These are phyloP conservation scores for Drosophila paranaensis DNA, from an alignment of 2,888 invertebrate species.

Conservation along the genomic window DNA sequence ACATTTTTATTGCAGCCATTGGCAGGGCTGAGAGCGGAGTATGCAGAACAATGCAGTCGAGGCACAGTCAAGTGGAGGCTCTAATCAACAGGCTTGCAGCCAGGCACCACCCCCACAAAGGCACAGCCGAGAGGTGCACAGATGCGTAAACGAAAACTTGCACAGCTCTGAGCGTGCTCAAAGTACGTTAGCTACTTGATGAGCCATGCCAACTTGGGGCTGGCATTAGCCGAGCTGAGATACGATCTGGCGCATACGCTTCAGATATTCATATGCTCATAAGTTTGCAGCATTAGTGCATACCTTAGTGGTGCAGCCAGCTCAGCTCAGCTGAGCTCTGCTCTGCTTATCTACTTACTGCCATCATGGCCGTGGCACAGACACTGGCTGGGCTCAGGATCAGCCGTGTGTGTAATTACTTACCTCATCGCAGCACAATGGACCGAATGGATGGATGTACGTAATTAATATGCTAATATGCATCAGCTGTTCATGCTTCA, in stretches of 20 bases:
- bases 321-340: neutral
- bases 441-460: neutral
- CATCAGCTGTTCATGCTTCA: slow-evolving; percentile 3
- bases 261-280: neutral
- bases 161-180: neutral
- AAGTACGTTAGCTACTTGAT: slow-evolving; percentile 16
- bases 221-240: neutral
- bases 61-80: slow-evolving; percentile 22
- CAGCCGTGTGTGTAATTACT: slow-evolving; percentile 7
- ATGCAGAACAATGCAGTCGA: slow-evolving; percentile 12
- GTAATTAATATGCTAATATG: slow-evolving; percentile 5
- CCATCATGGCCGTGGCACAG: neutral
- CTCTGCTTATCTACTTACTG: slow-evolving; percentile 8
- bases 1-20: slow-evolving; percentile 49
- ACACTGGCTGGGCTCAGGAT: neutral
- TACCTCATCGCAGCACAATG: neutral
- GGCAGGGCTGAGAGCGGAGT: slow-evolving; percentile 3
- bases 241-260: slow-evolving; percentile 7
- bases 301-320: neutral
- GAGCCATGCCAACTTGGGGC: slow-evolving; percentile 1
- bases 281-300: neutral
- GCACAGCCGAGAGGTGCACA: neutral
- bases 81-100: slow-evolving; percentile 50
- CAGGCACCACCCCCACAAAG: neutral
- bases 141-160: slow-evolving; percentile 17